A percentile compares a stretch with the other conserved stretches of the same genome.
These are phyloP conservation scores for Thyatira batis DNA, from an alignment of 2,888 invertebrate species.

Conservation along the genomic window DNA sequence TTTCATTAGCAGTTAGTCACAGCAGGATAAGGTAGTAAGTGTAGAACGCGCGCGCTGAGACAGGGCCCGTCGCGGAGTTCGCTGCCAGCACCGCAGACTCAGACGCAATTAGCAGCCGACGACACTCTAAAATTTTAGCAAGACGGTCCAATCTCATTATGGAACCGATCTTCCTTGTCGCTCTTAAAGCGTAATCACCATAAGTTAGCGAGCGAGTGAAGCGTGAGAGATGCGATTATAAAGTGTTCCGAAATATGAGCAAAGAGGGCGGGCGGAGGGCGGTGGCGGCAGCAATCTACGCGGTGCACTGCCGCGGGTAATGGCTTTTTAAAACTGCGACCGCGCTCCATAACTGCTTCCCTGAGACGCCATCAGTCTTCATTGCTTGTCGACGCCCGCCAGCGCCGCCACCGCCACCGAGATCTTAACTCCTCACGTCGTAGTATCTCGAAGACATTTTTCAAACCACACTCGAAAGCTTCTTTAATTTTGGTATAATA, in stretches of 20 bases:
- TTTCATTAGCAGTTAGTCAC: constrained; percentile 58
- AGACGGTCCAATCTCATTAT: constrained; percentile 81
- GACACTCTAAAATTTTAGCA: constrained; percentile 80
- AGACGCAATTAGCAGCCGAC: constrained; percentile 77
- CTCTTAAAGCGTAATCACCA: constrained; percentile 81
- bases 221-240: constrained; percentile 81
- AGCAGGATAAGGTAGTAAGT: constrained; percentile 45
- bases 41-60: constrained; percentile 25
- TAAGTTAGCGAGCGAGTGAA: constrained; percentile 80
- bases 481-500: constrained; percentile 48
- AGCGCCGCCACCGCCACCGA: constrained; percentile 51
- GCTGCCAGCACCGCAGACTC: constrained; percentile 36
- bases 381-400: constrained; percentile 81
- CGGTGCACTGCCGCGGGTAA: constrained; percentile 78
- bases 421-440: constrained; percentile 74
- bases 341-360: constrained; percentile 81
- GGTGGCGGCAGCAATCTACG: constrained; percentile 70
- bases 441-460: constrained; percentile 61
- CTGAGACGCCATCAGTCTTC: constrained; percentile 81
- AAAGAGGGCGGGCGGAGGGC: constrained; percentile 44
- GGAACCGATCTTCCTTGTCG: constrained; percentile 80
- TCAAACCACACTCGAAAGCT: constrained; percentile 49
- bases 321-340: constrained; percentile 83
- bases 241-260: constrained; percentile 81
- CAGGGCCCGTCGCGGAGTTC: constrained; percentile 20